phyloP scores from a whole-genome alignment of 2,797 vertebrate species.

The Pseudochaenichthys georgianus region DNA sequence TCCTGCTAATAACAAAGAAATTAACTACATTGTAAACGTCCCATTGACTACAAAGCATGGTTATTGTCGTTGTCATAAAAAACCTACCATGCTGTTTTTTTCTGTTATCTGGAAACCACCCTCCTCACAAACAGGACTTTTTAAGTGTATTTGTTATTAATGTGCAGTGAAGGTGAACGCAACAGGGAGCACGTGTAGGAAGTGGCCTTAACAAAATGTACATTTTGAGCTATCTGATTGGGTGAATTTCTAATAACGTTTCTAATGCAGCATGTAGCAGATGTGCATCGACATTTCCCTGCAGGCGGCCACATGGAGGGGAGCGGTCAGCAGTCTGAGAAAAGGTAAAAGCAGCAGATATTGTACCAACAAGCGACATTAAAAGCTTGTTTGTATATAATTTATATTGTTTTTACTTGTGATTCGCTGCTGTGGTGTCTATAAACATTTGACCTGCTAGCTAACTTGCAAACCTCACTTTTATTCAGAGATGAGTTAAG shows the following conservation, averaged over 20 bases:
- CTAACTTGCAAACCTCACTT: not conserved
- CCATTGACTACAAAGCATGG: not conserved
- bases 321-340: slow-evolving; percentile 9
- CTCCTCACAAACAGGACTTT: not conserved
- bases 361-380: not conserved
- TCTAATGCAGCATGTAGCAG: not conserved
- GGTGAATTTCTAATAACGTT: no score
- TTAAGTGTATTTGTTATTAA: not conserved
- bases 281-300: not conserved
- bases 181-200: slow-evolving; percentile 33
- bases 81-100: not conserved
- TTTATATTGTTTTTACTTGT: not conserved
- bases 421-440: not conserved
- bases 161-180: slow-evolving; percentile 16
- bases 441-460: slow-evolving; percentile 4
- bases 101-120: not conserved
- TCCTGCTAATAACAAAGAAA: not conserved
- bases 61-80: not conserved
- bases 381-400: not conserved
- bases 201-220: not conserved
- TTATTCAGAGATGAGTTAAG: not conserved
- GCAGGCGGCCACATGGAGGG: slow-evolving; percentile 1
- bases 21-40: not conserved
- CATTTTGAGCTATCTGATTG: slow-evolving; percentile 53
- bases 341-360: not conserved